Evolutionary conservation across 2,113 vertebrate species (phyloP).

Genomic region (Neogobius melanostomus): DNA sequence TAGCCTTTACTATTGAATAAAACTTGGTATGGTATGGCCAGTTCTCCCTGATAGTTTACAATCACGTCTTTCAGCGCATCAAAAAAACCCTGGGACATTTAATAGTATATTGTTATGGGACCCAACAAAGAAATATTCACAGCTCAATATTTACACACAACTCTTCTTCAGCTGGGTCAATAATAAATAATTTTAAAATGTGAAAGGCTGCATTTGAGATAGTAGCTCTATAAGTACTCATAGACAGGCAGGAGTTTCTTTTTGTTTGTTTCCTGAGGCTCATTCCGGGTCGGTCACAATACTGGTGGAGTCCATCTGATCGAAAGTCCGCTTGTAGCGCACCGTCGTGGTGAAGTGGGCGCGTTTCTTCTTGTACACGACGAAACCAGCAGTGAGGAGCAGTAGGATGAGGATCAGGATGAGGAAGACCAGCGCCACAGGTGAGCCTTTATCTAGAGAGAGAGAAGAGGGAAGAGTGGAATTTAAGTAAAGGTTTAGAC

Average conservation of each 20-base stretch:
- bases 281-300: slow-evolving; percentile 73
- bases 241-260: slow-evolving; percentile 33
- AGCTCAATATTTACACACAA: slow-evolving; percentile 43
- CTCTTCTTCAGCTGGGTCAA: slow-evolving; percentile 28
- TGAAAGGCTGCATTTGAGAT: slow-evolving; percentile 7
- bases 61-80: slow-evolving; percentile 37
- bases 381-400: slow-evolving; percentile 59
- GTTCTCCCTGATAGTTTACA: slow-evolving; percentile 23
- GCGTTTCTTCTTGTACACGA: slow-evolving; percentile 80
- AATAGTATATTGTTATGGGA: not conserved
- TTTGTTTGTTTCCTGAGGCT: slow-evolving; percentile 41
- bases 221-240: slow-evolving; percentile 7
- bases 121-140: slow-evolving; percentile 40
- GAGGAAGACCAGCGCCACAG: slow-evolving; percentile 77
- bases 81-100: not conserved
- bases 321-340: slow-evolving; percentile 85
- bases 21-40: not conserved
- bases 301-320: slow-evolving; percentile 83
- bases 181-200: slow-evolving; percentile 52
- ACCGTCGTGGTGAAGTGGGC: slow-evolving; percentile 75
- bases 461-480: not conserved
- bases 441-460: slow-evolving; percentile 73
- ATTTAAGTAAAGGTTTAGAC: no score
- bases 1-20: not conserved
- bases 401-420: slow-evolving; percentile 74